These are phyloP conservation scores for Huso huso DNA, from an alignment of 2,797 vertebrate genomes.

Conservation along the genomic window DNA sequence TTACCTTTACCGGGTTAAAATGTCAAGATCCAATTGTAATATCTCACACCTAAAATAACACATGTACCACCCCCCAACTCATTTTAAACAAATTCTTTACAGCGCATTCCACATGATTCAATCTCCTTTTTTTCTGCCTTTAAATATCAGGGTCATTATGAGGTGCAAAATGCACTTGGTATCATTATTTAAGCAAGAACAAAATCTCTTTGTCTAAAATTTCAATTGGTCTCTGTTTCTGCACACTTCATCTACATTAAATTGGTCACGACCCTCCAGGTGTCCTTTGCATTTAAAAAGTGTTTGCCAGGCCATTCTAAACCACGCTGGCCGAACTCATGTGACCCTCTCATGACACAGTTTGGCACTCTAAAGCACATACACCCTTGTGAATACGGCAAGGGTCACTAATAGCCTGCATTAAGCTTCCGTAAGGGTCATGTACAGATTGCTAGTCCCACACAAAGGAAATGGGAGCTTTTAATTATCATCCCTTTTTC, in stretches of 20 bases:
- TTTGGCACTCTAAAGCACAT: constrained; percentile 75
- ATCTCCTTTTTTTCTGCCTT: constrained; percentile 10
- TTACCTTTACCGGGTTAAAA: constrained; percentile 7
- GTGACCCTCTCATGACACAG: constrained; percentile 68
- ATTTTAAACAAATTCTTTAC: constrained; percentile 3
- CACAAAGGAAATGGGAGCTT: constrained; percentile 63
- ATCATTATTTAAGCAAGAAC: constrained; percentile 35
- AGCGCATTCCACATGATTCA: not conserved
- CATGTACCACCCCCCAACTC: constrained; percentile 7
- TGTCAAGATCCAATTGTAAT: constrained; percentile 15
- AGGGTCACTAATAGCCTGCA: constrained; percentile 90
- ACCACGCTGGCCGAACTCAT: constrained; percentile 52
- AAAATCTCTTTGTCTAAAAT: constrained; percentile 34
- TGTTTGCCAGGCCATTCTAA: constrained; percentile 72
- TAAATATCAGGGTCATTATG: constrained; percentile 8
- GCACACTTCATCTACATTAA: constrained; percentile 64
- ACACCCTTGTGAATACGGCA: constrained; percentile 77
- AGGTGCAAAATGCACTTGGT: constrained; percentile 28
- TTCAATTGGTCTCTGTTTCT: constrained; percentile 53
- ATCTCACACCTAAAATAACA: constrained; percentile 10
- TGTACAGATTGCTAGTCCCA: constrained; percentile 58
- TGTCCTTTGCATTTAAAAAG: constrained; percentile 79
- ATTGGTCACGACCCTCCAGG: constrained; percentile 77
- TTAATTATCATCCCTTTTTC: constrained; percentile 75
- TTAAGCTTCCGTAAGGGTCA: constrained; percentile 72